These are phyloP conservation scores for Penaeus indicus DNA, from an alignment of 1,140 invertebrate genomes.

Conservation along the genomic window DNA sequence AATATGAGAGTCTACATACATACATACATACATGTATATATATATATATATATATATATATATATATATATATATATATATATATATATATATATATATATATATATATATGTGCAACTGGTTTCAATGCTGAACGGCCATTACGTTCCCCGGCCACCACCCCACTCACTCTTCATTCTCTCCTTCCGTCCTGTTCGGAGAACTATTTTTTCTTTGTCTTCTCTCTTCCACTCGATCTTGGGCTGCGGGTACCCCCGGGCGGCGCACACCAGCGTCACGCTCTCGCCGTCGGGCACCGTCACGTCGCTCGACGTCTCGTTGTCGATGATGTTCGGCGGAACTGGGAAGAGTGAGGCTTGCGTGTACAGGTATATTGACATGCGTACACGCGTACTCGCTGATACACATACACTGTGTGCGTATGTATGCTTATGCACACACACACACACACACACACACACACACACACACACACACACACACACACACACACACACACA, in stretches of 20 bases:
- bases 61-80: neutral
- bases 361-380: neutral
- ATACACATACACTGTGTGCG: too few species aligned
- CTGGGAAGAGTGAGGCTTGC: slow-evolving; percentile 52
- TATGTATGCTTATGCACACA: too few species aligned
- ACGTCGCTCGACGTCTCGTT: slow-evolving; percentile 68
- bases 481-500: too few species aligned
- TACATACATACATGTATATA: neutral
- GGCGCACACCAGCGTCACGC: slow-evolving; percentile 83
- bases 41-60: neutral
- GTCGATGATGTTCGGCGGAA: slow-evolving; percentile 70
- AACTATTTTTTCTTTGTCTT: slow-evolving; percentile 53
- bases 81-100: too few species aligned
- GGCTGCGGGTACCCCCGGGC: slow-evolving; percentile 78
- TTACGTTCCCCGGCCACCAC: neutral
- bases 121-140: neutral
- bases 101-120: too few species aligned
- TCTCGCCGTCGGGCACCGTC: slow-evolving; percentile 79
- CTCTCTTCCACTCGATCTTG: slow-evolving; percentile 59
- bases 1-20: neutral
- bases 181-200: slow-evolving; percentile 23
- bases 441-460: too few species aligned
- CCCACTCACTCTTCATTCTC: slow-evolving; percentile 38
- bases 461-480: too few species aligned
- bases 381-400: neutral